Base-by-base conservation (phyloP, 1,140 invertebrate species). In the Ostrea edulis region DNA sequence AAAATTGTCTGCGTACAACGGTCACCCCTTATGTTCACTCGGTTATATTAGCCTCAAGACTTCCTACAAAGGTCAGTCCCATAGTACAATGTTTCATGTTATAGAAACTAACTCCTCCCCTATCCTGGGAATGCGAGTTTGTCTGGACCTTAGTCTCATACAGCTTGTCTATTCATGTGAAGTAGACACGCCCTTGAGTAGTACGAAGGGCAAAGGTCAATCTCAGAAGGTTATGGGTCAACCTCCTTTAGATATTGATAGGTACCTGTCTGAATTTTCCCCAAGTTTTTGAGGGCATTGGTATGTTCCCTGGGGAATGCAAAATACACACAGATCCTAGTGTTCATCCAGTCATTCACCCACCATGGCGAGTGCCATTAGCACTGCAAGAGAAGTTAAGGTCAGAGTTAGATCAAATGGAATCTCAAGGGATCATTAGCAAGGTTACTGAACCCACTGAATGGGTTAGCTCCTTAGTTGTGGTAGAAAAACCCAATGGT, bases 401-500 rank as follows among this genome's bases (percentile, higher is more conserved):
- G 35, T 9, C 1, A 0, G 81, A 82, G 22, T 5, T 83, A 20
- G 81, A 87, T 20, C 81, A 81, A 8, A 83, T n/a, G n/a, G n/a
- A n/a, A n/a, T n/a, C n/a, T n/a, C n/a, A n/a, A n/a, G n/a, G n/a
- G n/a, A n/a, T n/a, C n/a, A n/a, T n/a, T n/a, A n/a, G n/a, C n/a
- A n/a, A n/a, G n/a, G n/a, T n/a, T n/a, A n/a, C n/a, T n/a, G n/a
- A n/a, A n/a, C n/a, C n/a, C n/a, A n/a, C n/a, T n/a, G n/a, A n/a
- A n/a, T n/a, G n/a, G n/a, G n/a, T 87, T 58, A 58, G 65, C 17
- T n/a, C 20, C 12, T 8, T 51, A 1, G 51, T 83, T 0, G 93
- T 93, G 29, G 88, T 52, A 29, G n/a, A 51, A 9, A 87, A 54
- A 54, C n/a, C n/a, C n/a, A n/a, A n/a, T n/a, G n/a, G n/a, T n/a